Evolutionary conservation across 2,888 invertebrate species (phyloP).

Genomic region (Dicroscelio sp.): DNA sequence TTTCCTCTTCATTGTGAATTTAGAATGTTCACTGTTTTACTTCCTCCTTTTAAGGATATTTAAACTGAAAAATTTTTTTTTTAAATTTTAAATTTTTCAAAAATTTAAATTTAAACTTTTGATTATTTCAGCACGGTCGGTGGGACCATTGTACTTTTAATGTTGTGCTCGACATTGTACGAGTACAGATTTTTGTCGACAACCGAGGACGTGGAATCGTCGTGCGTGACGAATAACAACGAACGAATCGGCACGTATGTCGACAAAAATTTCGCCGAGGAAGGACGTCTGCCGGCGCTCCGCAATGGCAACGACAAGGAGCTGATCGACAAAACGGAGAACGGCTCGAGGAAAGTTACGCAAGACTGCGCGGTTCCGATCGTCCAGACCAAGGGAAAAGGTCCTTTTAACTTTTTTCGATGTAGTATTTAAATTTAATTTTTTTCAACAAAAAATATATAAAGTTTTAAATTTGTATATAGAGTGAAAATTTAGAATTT

Average conservation of each 20-base stretch:
- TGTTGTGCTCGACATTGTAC: slow-evolving; percentile 93
- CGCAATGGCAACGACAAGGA: slow-evolving; percentile 91
- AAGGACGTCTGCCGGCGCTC: slow-evolving; percentile 89
- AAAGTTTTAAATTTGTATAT: too few relatives aligned
- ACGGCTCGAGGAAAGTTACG: slow-evolving; percentile 79
- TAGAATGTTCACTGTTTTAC: too few relatives aligned
- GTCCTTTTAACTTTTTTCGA: too few relatives aligned
- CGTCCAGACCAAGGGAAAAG: slow-evolving; percentile 80
- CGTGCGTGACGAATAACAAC: slow-evolving; percentile 91
- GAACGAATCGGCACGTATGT: slow-evolving; percentile 92
- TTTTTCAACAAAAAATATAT: too few relatives aligned
- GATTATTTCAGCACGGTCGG: slow-evolving; percentile 92
- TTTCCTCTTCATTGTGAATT: too few relatives aligned
- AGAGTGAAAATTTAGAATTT: too few relatives aligned
- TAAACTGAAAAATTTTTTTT: too few relatives aligned
- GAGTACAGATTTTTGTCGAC: slow-evolving; percentile 93
- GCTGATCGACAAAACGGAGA: slow-evolving; percentile 89
- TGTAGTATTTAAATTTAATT: too few relatives aligned
- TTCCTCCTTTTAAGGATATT: too few relatives aligned
- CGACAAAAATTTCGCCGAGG: slow-evolving; percentile 90
- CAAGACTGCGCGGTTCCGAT: slow-evolving; percentile 62
- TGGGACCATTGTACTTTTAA: slow-evolving; percentile 92
- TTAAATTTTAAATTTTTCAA: too few relatives aligned
- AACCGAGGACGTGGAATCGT: slow-evolving; percentile 91
- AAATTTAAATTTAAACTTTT: too few relatives aligned